phyloP scores from a whole-genome alignment of 2,888 invertebrate genomes.

The Prenolepis imparis region DNA sequence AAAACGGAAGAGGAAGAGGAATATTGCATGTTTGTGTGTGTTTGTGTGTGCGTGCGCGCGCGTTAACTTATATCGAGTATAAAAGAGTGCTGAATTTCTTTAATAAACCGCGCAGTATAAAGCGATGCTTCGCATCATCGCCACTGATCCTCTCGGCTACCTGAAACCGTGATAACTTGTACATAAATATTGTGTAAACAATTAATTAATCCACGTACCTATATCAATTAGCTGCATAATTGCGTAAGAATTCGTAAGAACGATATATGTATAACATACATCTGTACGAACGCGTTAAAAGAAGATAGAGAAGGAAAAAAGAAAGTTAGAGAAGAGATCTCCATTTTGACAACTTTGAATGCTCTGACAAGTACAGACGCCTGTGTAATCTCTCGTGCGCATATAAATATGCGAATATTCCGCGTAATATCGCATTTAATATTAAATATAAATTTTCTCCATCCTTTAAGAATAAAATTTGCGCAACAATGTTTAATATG shows the following conservation, averaged over 20 bases:
- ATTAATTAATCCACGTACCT: constrained; percentile 70
- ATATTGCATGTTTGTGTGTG: neutral
- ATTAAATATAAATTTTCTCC: neutral
- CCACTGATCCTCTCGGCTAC: constrained; percentile 71
- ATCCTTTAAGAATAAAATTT: neutral
- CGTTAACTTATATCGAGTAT: constrained; percentile 12
- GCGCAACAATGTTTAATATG: neutral
- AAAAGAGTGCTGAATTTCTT: constrained; percentile 52
- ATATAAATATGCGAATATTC: constrained; percentile 48
- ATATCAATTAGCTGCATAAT: constrained; percentile 62
- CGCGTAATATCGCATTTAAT: constrained; percentile 17
- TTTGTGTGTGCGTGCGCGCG: neutral
- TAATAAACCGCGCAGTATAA: constrained; percentile 63
- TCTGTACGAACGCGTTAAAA: constrained; percentile 29
- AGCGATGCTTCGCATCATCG: constrained; percentile 50
- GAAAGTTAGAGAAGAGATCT: neutral
- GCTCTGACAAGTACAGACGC: constrained; percentile 47
- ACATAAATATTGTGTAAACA: constrained; percentile 71
- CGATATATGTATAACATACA: constrained; percentile 13
- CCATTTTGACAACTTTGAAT: constrained; percentile 46
- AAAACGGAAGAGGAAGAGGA: neutral
- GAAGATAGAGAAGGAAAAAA: constrained; percentile 12
- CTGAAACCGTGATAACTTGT: constrained; percentile 77
- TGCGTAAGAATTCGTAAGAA: constrained; percentile 4
- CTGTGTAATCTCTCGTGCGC: constrained; percentile 30